Percentiles rank a stretch among this genome's conserved stretches.
phyloP scores from a whole-genome alignment of 2,888 invertebrate genomes.

The Pegoplata infirma region DNA sequence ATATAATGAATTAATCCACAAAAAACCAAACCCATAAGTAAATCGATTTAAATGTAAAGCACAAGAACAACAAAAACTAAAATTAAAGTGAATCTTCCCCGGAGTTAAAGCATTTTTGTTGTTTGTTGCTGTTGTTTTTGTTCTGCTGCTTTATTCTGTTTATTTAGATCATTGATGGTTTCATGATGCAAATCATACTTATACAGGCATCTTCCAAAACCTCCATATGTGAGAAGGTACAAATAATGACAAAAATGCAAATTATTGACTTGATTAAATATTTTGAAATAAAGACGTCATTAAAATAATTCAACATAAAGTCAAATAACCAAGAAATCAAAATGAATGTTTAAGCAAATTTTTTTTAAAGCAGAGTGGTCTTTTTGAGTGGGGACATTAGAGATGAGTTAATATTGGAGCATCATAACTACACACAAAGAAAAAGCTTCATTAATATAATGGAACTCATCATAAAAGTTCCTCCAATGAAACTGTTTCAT shows the following conservation, averaged over 20 bases:
- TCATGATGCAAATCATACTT: constrained; percentile 52
- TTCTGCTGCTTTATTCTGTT: neutral
- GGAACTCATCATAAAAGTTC: too few species aligned
- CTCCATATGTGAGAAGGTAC: constrained; percentile 41
- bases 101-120: constrained; percentile 16
- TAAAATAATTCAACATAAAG: constrained; percentile 58
- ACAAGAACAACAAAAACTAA: constrained; percentile 19
- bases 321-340: constrained; percentile 52
- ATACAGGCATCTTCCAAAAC: neutral
- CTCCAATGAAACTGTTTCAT: too few species aligned
- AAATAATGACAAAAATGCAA: constrained; percentile 63
- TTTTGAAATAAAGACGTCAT: constrained; percentile 62
- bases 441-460: too few species aligned
- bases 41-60: constrained; percentile 58
- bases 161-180: constrained; percentile 51
- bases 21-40: constrained; percentile 56
- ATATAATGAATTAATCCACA: constrained; percentile 63
- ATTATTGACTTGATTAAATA: constrained; percentile 63
- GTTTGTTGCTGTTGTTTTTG: neutral
- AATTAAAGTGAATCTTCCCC: constrained; percentile 48
- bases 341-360: too few species aligned
- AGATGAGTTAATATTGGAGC: too few species aligned
- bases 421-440: too few species aligned
- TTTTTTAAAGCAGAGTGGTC: neutral
- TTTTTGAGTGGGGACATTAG: neutral